Conservation (phyloP, 2,888 invertebrate species). For the Cotesia congregata region DNA sequence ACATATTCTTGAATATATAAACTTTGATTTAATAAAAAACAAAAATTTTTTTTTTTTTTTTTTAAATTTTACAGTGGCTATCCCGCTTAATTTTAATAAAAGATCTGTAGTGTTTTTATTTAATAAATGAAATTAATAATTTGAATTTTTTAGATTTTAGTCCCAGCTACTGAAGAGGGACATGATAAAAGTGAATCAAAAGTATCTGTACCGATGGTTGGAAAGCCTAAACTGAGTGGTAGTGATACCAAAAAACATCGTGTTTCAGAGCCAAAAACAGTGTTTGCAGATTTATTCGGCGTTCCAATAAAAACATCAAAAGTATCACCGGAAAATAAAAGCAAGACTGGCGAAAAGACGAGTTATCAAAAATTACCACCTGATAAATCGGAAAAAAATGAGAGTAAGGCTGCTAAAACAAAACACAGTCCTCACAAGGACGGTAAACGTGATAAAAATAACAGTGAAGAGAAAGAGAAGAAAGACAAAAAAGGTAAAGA, state of each 20-base stretch:
- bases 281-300: constrained; percentile 87
- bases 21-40: too few species aligned
- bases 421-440: constrained; percentile 75
- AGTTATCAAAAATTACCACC: constrained; percentile 67
- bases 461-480: constrained; percentile 70
- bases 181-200: constrained; percentile 75
- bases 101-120: background rate
- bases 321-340: constrained; percentile 78
- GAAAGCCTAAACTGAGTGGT: constrained; percentile 80
- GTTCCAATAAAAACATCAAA: constrained; percentile 84
- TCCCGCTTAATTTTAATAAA: too few species aligned
- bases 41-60: too few species aligned
- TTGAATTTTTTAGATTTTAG: constrained; percentile 60
- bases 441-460: constrained; percentile 70
- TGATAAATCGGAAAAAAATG: constrained; percentile 74
- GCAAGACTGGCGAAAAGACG: constrained; percentile 64
- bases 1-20: too few species aligned
- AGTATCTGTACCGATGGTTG: constrained; percentile 75
- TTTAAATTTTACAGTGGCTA: too few species aligned
- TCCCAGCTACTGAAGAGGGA: constrained; percentile 73
- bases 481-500: constrained; percentile 72
- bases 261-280: constrained; percentile 71
- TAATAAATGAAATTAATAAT: constrained; percentile 3
- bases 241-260: constrained; percentile 68
- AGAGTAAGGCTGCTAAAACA: constrained; percentile 64